phyloP scores from a whole-genome alignment of 2,797 vertebrate genomes.

The Podarcis siculus region DNA sequence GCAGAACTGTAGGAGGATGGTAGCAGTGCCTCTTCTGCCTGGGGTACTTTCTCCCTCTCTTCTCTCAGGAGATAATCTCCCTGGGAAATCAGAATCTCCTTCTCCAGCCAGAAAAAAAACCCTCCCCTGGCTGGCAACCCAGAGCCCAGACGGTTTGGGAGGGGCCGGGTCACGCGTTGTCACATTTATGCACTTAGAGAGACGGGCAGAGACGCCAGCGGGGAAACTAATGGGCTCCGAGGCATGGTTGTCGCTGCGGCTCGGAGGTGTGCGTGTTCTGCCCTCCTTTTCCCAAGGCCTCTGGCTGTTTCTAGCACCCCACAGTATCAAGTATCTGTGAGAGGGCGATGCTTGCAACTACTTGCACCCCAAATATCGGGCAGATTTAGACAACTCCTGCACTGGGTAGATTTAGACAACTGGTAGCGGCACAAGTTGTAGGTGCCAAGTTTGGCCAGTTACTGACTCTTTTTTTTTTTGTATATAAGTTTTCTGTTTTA shows the following conservation, averaged over 20 bases:
- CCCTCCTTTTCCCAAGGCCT: not conserved
- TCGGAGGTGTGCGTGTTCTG: not conserved
- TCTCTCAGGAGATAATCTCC: conserved; percentile 2
- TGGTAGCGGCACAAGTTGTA: not conserved
- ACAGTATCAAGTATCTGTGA: not conserved
- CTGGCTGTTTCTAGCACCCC: not conserved
- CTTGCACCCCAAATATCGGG: not conserved
- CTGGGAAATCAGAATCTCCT: conserved; percentile 29
- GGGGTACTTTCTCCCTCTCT: not conserved
- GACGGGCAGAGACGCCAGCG: not conserved
- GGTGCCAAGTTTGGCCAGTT: not conserved
- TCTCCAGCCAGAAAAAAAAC: conserved; percentile 3
- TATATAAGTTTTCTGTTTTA: too few relatives aligned
- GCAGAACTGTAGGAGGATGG: not conserved
- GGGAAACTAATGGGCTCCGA: conserved; percentile 4
- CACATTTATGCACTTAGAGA: conserved; percentile 18
- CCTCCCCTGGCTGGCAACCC: not conserved
- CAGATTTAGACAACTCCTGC: too few relatives aligned
- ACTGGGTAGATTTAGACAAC: not conserved
- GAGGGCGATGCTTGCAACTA: not conserved
- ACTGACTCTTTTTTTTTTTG: not conserved
- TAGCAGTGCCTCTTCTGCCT: not conserved
- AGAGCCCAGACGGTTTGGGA: not conserved
- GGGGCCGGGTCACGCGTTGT: not conserved
- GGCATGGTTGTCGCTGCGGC: not conserved